Base-by-base conservation (phyloP, 2,888 invertebrate species). In the Clepsis dumicolana region DNA sequence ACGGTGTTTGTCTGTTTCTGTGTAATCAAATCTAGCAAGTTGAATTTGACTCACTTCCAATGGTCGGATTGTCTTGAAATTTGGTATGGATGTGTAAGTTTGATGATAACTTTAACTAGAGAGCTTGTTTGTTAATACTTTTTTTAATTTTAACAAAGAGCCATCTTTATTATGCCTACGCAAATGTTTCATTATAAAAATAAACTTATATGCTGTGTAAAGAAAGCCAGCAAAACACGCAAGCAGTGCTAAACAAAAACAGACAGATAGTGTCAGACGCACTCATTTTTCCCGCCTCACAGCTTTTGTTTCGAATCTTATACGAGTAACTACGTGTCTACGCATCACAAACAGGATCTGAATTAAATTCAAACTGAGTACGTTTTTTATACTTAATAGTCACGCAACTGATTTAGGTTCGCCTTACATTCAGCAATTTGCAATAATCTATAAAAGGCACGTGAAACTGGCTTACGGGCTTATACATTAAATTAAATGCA, bases 261-360 rank as follows among this genome's bases (percentile, higher is more conserved):
- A n/a, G n/a, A 10, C 18, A 61, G 60, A 61, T 48, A 48, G 14
- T 61, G 60, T 48, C 60, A 44, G 21, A 25, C 16, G 60, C 60
- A 61, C n/a, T 16, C 44, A 21, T 48, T 48, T 48, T 48, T 59
- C 4, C 32, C 60, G 57, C n/a, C 21, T 24, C 16, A 18, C 4
- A 44, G 50, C 60, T 44, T 44, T 60, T 60, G 18, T 24, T 35
- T 32, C 7, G 12, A 44, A 44, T 29, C 14, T 48, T 29, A 44
- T 7, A 18, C 18, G 48, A 21, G 3, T 48, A 21, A 3, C 18
- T 8, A 10, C 14, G 25, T 21, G 5, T 44, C 7, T 25, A 41
- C 41, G 16, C 14, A 21, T 59, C 41, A 59, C 41, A 59, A 4
- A 59, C 59, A 59, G 41, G 8, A n/a, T 14, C 8, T 16, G 21